Percentiles rank a stretch among this genome's conserved stretches.
Conservation (phyloP, 2,113 vertebrate genomes). For the Pantherophis guttatus region DNA sequence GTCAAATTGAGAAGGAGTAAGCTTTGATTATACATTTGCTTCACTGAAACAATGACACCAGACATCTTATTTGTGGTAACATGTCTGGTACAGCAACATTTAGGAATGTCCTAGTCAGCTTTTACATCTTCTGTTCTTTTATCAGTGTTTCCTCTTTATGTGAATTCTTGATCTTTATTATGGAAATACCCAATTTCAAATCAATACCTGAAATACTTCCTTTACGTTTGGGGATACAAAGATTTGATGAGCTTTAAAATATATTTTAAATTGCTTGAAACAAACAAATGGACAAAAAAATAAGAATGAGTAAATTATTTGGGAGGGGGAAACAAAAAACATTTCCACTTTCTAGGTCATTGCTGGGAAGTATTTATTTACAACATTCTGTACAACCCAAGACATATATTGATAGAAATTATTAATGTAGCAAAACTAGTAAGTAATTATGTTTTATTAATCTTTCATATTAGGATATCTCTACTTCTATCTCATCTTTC, state of each 20-base stretch:
- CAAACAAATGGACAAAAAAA: neutral
- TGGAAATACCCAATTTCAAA: neutral
- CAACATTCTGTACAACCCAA: neutral
- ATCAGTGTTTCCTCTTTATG: neutral
- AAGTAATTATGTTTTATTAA: neutral
- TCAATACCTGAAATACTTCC: neutral
- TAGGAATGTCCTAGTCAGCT: neutral
- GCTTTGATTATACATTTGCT: neutral
- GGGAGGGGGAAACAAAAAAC: neutral
- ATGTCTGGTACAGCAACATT: neutral
- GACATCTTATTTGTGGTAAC: neutral
- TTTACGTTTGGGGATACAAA: neutral
- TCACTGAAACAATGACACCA: neutral
- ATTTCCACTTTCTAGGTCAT: neutral
- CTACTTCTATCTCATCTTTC: neutral
- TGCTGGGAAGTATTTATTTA: neutral
- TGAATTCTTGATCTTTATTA: neutral
- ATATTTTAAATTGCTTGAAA: neutral
- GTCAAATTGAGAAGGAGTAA: neutral
- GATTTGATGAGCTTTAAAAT: neutral
- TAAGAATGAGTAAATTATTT: neutral
- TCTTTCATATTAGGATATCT: neutral
- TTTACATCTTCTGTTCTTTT: neutral
- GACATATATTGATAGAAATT: neutral
- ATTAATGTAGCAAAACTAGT: neutral